Base-by-base conservation (phyloP, 2,888 invertebrate genomes). In the Eilema griseolum region DNA sequence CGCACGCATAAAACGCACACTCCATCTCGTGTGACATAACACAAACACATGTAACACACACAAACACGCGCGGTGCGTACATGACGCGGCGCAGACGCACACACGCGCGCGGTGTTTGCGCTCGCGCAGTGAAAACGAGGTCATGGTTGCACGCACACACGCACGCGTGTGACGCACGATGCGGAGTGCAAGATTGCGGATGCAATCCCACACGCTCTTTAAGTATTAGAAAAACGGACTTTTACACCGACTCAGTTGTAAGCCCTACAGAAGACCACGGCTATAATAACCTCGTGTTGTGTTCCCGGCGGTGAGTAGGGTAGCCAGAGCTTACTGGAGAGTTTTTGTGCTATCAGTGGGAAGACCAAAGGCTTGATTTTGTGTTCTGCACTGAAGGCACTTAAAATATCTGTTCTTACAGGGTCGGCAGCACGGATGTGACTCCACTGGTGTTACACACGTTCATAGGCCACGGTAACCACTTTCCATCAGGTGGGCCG, bases 121-220 rank as follows among this genome's bases (percentile, higher is more conserved):
- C 81, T 74, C 79, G 83, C 86, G 88, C 90, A 86, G 87, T 84
- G 88, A 88, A 89, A 93, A 92, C 89, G 89, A 86, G 93, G 94
- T 93, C 94, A 93, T 82, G 93, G 94, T 85, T 90, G 88, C 84
- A 76, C 84, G 78, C 86, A 83, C 88, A 86, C 86, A 81, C 83
- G 71, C 69, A 75, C 73, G 74, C 69, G 60, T 71, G 79, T 82
- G 84, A 83, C 84, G 85, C 83, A 83, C 82, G 82, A 82, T 73
- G 79, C 74, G 66, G 79, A 73, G 71, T 80, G 79, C 82, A 77
- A 85, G 88, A 88, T 88, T 89, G 90, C 90, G 91, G 92, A 92
- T 91, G 89, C 87, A 80, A 75, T 61, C 56, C 33, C 70, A 70
- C 66, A 46, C 63, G 56, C 61, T 61, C 68, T 70, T 72, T 52